phyloP scores from a whole-genome alignment of 2,888 invertebrate species.

The Lathronympha strigana region DNA sequence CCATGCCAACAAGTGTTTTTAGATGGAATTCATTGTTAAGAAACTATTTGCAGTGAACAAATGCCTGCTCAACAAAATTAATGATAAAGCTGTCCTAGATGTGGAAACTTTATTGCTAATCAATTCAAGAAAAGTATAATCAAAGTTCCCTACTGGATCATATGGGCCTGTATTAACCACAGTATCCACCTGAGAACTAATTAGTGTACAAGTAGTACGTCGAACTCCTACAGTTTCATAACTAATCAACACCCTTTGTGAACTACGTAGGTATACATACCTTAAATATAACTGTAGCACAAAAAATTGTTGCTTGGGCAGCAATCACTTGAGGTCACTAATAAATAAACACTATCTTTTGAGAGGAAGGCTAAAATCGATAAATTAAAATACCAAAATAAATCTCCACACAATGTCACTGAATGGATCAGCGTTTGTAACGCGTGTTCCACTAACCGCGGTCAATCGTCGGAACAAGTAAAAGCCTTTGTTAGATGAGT shows the following conservation, averaged over 20 bases:
- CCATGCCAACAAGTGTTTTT: slow-evolving; percentile 20
- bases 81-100: slow-evolving; percentile 5
- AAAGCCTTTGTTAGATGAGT: slow-evolving; percentile 76
- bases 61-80: background rate
- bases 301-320: slow-evolving; percentile 70
- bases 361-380: slow-evolving; percentile 75
- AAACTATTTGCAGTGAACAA: background rate
- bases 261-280: slow-evolving; percentile 54
- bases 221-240: slow-evolving; percentile 15
- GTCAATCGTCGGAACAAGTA: slow-evolving; percentile 67
- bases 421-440: slow-evolving; percentile 54
- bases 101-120: background rate
- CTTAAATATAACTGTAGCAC: slow-evolving; percentile 75
- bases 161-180: background rate
- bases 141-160: background rate
- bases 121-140: background rate
- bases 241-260: slow-evolving; percentile 11
- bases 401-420: slow-evolving; percentile 64
- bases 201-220: slow-evolving; percentile 12
- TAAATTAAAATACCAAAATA: slow-evolving; percentile 69
- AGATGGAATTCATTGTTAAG: background rate
- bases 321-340: slow-evolving; percentile 68
- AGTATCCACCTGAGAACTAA: background rate
- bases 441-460: slow-evolving; percentile 60
- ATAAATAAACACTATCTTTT: slow-evolving; percentile 70